Base-by-base conservation (phyloP, 2,888 invertebrate species). In the Trissonchulus sp. region DNA sequence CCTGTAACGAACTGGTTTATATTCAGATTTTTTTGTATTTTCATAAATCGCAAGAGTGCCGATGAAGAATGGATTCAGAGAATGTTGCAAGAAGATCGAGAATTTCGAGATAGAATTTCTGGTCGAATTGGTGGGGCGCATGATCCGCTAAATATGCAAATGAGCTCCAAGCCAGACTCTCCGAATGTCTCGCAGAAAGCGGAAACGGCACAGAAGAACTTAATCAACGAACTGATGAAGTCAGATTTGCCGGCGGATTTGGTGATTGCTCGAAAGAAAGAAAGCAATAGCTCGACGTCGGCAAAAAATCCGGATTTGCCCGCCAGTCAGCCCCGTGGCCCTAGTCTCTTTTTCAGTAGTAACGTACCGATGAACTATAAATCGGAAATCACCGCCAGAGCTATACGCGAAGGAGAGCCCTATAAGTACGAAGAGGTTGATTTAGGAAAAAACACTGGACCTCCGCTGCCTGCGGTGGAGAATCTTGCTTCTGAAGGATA, bases 51-150 rank as follows among this genome's bases (percentile, higher is more conserved):
- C 23, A 79, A 85, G 79, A 87, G 87, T 73, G 88, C 91, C 80
- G 93, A 93, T 81, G 94, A 95, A 84, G 89, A 91, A 82, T 93
- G 93, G 83, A 84, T 97, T 71, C 93, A 94, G 83, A 77, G 78
- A 76, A 75, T 84, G 77, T 81, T 85, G 36, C 83, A 83, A 65
- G 77, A 73, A 28, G 80, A 83, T 73, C 23, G 35, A 15, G n/a
- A 2, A 2, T 69, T 28, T 30, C 2, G 30, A 34, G 75, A 38
- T n/a, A 28, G 75, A 18, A 8, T 60, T 18, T 2, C 35, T 23
- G 60, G 23, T 8, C 2, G 34, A 36, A 15, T 48, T 8, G 48
- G 48, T 48, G 48, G 48, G 48, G 23, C 48, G 8, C 65, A 65
- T 30, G 65, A 65, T 30, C 60, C 60, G 60, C 18, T 60, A n/a